Evolutionary conservation across 2,888 invertebrate species (phyloP).

Genomic region (Sericinus montela): DNA sequence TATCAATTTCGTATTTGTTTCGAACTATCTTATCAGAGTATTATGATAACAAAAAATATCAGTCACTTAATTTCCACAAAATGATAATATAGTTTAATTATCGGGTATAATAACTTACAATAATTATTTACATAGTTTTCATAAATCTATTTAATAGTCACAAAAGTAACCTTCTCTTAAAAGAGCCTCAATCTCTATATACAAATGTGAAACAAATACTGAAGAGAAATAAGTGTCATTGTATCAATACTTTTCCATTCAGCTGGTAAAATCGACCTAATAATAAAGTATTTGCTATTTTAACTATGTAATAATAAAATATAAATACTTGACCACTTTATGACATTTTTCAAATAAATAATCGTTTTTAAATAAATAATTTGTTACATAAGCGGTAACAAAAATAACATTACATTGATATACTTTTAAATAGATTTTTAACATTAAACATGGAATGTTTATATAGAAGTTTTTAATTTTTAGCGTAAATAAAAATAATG

Average conservation of each 20-base stretch:
- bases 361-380: constrained; percentile 6
- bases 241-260: neutral
- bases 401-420: too few species aligned
- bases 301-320: too few species aligned
- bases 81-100: constrained; percentile 20
- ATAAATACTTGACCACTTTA: neutral
- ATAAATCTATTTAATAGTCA: constrained; percentile 49
- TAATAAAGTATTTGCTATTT: neutral
- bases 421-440: too few species aligned
- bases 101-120: constrained; percentile 60
- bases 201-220: constrained; percentile 45
- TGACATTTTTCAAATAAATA: too few species aligned
- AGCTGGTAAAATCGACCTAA: constrained; percentile 8
- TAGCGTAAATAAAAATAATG: too few species aligned
- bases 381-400: neutral
- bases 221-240: constrained; percentile 11
- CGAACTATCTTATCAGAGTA: too few species aligned
- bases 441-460: neutral
- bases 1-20: too few species aligned
- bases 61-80: constrained; percentile 54
- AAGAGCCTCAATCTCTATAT: constrained; percentile 64
- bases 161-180: constrained; percentile 52
- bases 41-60: neutral
- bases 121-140: constrained; percentile 67
- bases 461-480: too few species aligned